Percentiles rank a stretch among this genome's conserved stretches.
These are phyloP conservation scores for Drosophila miranda DNA, from an alignment of 1,140 invertebrate genomes.

Conservation along the genomic window DNA sequence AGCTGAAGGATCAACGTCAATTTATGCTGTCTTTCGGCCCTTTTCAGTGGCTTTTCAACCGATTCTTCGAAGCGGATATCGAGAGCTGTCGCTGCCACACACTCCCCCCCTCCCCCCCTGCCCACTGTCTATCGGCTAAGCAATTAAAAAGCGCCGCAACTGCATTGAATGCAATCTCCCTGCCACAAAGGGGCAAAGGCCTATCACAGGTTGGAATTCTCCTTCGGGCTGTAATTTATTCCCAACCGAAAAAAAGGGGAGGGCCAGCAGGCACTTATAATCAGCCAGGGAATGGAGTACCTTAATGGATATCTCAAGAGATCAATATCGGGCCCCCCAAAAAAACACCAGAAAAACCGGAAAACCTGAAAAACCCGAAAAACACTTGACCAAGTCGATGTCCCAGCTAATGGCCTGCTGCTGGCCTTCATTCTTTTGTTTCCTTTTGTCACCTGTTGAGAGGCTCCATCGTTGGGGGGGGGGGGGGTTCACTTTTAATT, in stretches of 20 bases:
- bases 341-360: no score
- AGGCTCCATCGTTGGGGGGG: background rate
- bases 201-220: no score
- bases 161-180: conserved; percentile 30
- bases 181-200: no score
- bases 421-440: background rate
- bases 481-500: conserved; percentile 58
- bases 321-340: no score
- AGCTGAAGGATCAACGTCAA: conserved; percentile 41
- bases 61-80: conserved; percentile 19
- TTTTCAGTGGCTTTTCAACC: conserved; percentile 15
- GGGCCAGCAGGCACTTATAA: conserved; percentile 9
- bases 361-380: no score
- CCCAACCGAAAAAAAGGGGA: background rate
- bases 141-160: conserved; percentile 34
- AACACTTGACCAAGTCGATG: background rate
- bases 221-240: conserved; percentile 25
- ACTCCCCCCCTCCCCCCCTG: background rate
- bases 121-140: conserved; percentile 11
- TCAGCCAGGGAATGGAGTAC: no score
- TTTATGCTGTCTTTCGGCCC: conserved; percentile 25
- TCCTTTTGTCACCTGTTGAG: conserved; percentile 26
- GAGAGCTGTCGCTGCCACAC: conserved; percentile 19
- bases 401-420: conserved; percentile 3
- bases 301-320: no score